Conservation (phyloP, 2,797 vertebrate species). For the Poecilia wingei region DNA sequence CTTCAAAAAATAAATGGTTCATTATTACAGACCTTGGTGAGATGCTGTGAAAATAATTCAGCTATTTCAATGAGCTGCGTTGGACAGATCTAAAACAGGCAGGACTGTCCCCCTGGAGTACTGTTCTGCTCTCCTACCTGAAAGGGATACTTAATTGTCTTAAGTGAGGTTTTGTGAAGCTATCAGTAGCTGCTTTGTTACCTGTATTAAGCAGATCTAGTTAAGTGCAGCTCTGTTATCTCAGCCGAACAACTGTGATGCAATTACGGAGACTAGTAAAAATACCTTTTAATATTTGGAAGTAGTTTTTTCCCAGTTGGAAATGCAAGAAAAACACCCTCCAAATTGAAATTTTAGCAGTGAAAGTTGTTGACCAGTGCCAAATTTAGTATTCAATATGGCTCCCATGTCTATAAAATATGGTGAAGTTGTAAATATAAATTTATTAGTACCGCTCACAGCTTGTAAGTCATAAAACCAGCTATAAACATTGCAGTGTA, state of each 20-base stretch:
- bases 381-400: background rate
- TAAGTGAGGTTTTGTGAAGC: background rate
- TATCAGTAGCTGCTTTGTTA: background rate
- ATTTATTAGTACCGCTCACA: background rate
- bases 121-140: background rate
- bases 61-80: background rate
- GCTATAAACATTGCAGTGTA: background rate
- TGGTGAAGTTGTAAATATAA: background rate
- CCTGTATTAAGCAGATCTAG: background rate
- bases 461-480: background rate
- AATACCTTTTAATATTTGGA: background rate
- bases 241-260: background rate
- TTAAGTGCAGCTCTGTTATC: background rate
- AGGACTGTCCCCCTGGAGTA: too few relatives aligned
- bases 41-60: background rate
- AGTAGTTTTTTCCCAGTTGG: background rate
- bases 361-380: background rate
- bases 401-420: background rate
- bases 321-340: background rate
- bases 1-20: background rate
- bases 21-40: background rate
- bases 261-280: background rate
- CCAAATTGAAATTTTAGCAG: background rate
- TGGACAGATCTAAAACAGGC: background rate
- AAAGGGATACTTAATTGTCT: background rate